These are phyloP conservation scores for Pocillopora grandis DNA, from an alignment of 92 coral and sea anemone species.

Conservation along the genomic window DNA sequence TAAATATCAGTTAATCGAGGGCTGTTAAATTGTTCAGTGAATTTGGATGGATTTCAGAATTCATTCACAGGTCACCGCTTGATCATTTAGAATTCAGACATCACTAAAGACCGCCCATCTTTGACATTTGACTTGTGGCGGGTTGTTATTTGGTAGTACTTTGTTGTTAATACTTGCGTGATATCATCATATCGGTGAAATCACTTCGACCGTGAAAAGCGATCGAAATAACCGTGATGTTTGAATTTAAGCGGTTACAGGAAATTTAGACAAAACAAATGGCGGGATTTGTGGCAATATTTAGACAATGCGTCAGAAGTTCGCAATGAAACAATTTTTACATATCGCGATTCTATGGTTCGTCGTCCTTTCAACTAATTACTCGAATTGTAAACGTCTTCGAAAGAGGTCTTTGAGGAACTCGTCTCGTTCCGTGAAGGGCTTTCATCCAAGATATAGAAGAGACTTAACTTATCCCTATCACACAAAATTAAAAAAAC, in stretches of 20 bases:
- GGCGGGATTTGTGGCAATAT: neutral
- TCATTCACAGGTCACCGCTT: neutral
- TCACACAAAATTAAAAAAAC: neutral
- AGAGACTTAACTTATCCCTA: neutral
- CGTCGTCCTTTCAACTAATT: neutral
- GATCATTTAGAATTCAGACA: constrained; percentile 23
- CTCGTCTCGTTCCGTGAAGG: neutral
- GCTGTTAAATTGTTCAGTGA: neutral
- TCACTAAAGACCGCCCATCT: constrained; percentile 12
- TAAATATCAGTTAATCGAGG: neutral
- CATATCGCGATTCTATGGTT: constrained; percentile 2
- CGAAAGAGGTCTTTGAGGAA: neutral
- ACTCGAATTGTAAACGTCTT: constrained; percentile 31
- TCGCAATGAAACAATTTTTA: constrained; percentile 11
- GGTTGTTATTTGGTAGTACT: constrained; percentile 31
- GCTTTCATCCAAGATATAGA: neutral
- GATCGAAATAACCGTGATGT: neutral
- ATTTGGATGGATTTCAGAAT: neutral
- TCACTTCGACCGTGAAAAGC: constrained; percentile 18
- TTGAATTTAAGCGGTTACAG: neutral
- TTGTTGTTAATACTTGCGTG: constrained; percentile 22
- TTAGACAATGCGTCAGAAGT: neutral
- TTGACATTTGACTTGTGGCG: constrained; percentile 1
- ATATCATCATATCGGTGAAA: constrained; percentile 39
- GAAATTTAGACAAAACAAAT: neutral